These are phyloP conservation scores for Aphelinus atriplicis DNA, from an alignment of 1,140 invertebrate genomes.

Conservation along the genomic window DNA sequence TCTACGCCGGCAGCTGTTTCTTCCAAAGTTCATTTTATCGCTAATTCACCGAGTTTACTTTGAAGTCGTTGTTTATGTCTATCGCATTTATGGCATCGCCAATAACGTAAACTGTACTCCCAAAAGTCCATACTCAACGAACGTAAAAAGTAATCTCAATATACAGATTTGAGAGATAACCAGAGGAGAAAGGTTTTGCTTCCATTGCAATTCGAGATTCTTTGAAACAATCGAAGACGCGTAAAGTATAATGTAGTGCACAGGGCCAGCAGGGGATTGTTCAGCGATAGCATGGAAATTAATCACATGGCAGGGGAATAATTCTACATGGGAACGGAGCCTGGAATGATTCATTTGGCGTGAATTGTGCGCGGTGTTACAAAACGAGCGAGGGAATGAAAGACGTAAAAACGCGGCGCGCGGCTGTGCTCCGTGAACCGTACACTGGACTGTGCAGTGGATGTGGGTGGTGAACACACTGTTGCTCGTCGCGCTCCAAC, in stretches of 20 bases:
- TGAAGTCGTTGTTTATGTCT: slow-evolving; percentile 2
- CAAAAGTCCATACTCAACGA: too few species aligned
- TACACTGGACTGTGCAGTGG: not conserved
- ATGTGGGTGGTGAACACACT: slow-evolving; percentile 7
- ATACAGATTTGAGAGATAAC: too few species aligned
- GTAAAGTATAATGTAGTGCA: too few species aligned
- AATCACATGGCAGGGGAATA: too few species aligned
- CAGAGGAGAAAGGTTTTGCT: too few species aligned
- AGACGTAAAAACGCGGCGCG: not conserved
- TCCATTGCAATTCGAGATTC: too few species aligned
- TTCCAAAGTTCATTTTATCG: not conserved
- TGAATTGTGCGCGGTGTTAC: not conserved
- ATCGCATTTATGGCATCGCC: not conserved
- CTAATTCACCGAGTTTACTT: not conserved
- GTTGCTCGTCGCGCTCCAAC: not conserved
- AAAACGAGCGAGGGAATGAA: not conserved
- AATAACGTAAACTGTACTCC: not conserved
- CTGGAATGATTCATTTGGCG: too few species aligned
- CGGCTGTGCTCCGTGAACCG: not conserved
- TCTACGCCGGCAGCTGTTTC: not conserved
- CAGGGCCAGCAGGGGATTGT: too few species aligned
- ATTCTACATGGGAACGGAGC: too few species aligned
- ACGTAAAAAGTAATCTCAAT: too few species aligned
- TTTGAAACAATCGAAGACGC: too few species aligned
- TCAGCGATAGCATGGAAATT: too few species aligned